Evolutionary conservation across 2,113 vertebrate species (phyloP).

Genomic region (Naja naja): DNA sequence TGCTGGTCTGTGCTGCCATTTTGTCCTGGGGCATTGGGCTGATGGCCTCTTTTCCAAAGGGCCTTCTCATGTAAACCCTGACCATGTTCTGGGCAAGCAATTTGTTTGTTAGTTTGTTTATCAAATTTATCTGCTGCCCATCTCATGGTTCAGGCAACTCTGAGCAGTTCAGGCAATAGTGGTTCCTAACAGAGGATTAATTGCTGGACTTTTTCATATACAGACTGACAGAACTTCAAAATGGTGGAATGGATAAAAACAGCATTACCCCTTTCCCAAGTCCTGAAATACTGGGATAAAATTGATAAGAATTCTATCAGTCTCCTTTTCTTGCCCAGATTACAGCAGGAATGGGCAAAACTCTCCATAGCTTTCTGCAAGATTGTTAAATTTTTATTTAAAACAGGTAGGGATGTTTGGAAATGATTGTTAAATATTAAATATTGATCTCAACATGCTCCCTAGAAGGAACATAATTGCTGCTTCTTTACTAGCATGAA

Average conservation of each 20-base stretch:
- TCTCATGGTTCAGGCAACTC: no score
- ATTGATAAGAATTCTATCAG: neutral
- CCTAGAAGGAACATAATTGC: neutral
- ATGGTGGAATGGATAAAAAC: neutral
- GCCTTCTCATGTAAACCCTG: neutral
- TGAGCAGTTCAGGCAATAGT: neutral
- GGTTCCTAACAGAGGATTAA: neutral
- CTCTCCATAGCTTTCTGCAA: neutral
- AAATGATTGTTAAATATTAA: neutral
- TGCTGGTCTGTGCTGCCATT: neutral
- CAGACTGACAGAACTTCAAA: neutral
- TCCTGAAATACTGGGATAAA: neutral
- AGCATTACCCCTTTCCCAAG: neutral
- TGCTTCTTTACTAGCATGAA: neutral
- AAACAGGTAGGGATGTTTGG: neutral
- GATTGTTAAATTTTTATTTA: neutral
- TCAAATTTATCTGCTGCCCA: no score
- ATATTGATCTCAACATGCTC: neutral
- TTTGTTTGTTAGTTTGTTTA: no score
- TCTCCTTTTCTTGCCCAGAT: neutral
- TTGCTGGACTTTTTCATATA: neutral
- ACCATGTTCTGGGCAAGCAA: neutral
- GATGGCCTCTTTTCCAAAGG: neutral
- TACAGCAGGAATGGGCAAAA: neutral
- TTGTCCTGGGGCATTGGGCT: neutral